Evolutionary conservation across 2,113 vertebrate species (phyloP).

Genomic region (Hippocampus guttulatus): DNA sequence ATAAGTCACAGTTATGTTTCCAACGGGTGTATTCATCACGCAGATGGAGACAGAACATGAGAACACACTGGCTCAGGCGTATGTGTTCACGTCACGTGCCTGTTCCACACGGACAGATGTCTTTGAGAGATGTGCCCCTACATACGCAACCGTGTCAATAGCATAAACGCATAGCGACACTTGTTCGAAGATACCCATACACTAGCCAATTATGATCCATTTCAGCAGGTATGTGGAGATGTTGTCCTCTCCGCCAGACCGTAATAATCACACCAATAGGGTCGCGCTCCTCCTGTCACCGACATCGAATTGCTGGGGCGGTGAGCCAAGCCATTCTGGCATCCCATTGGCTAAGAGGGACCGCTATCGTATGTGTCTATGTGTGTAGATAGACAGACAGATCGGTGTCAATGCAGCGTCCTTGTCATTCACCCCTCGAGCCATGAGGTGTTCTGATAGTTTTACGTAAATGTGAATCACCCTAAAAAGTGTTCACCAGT

Average conservation of each 20-base stretch:
- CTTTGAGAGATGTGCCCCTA: slow-evolving; percentile 9
- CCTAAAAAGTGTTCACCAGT: too few species aligned
- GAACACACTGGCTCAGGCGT: slow-evolving; percentile 2
- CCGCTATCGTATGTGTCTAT: too few species aligned
- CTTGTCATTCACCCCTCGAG: too few species aligned
- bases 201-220: slow-evolving; percentile 17
- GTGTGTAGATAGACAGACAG: too few species aligned
- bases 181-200: not conserved
- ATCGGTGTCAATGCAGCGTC: too few species aligned
- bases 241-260: slow-evolving; percentile 1
- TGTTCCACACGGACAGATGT: slow-evolving; percentile 27
- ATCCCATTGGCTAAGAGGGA: too few species aligned
- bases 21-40: slow-evolving; percentile 1
- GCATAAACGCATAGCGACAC: slow-evolving; percentile 14
- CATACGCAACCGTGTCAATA: slow-evolving; percentile 16
- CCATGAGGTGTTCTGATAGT: too few species aligned
- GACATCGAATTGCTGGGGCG: slow-evolving; percentile 32
- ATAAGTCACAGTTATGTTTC: slow-evolving; percentile 7
- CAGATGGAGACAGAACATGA: slow-evolving; percentile 2
- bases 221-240: slow-evolving; percentile 19
- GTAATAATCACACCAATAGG: slow-evolving; percentile 13
- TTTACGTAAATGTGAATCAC: too few species aligned
- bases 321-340: too few species aligned
- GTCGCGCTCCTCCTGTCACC: slow-evolving; percentile 37
- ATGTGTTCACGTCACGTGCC: slow-evolving; percentile 11